Conservation (phyloP, 2,113 vertebrate species). For the Arvicanthis niloticus region DNA sequence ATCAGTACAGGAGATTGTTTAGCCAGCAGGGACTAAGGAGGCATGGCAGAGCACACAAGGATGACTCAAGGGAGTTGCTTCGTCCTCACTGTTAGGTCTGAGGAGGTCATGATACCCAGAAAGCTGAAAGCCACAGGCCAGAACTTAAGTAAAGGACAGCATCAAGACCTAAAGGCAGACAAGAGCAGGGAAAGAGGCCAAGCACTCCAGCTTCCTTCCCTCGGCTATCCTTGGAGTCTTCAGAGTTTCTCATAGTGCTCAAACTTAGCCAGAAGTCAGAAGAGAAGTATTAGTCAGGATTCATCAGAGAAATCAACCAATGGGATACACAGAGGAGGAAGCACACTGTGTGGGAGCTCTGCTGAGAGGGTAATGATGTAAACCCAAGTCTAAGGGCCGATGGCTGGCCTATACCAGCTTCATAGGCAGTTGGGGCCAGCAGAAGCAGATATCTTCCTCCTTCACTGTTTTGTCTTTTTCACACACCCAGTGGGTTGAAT, state of each 20-base stretch:
- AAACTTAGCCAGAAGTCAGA: neutral
- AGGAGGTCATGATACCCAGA: neutral
- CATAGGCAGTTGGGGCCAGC: neutral
- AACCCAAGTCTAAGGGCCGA: neutral
- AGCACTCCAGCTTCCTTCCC: neutral
- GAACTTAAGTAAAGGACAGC: neutral
- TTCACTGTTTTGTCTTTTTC: neutral
- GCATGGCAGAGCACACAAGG: neutral
- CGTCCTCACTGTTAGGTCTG: neutral
- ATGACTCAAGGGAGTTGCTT: neutral
- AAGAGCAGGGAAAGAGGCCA: neutral
- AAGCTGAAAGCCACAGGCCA: neutral
- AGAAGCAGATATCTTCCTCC: neutral
- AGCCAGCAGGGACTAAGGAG: neutral
- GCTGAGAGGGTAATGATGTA: neutral
- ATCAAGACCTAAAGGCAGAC: neutral
- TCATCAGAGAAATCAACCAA: neutral
- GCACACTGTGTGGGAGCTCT: neutral
- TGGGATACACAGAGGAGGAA: neutral
- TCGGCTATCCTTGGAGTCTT: neutral
- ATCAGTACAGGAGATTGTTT: neutral
- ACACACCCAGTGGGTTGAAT: neutral
- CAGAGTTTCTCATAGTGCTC: neutral
- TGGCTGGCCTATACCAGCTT: neutral
- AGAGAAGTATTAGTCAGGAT: neutral